Conservation (phyloP, 2,888 invertebrate genomes). For the Drosophila kambysellisi region DNA sequence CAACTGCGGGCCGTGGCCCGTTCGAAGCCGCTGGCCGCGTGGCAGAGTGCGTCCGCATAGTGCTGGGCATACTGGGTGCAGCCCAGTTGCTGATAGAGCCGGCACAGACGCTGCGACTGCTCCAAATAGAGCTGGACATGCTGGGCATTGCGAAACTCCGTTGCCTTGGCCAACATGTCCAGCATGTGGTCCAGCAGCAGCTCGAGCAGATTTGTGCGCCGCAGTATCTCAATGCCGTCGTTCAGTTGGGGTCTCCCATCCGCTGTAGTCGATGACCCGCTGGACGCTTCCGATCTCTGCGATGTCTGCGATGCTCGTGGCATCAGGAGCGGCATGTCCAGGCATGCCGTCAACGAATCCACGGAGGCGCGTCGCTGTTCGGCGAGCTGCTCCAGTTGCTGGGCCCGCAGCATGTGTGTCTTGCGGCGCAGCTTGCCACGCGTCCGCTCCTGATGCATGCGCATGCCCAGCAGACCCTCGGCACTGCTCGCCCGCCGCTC, state of each 20-base stretch:
- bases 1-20: conserved; percentile 72
- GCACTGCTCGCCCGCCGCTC: neutral
- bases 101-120: conserved; percentile 89
- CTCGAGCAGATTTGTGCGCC: conserved; percentile 88
- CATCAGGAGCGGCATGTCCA: conserved; percentile 86
- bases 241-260: conserved; percentile 56
- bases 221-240: conserved; percentile 86
- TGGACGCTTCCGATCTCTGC: neutral
- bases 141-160: conserved; percentile 87
- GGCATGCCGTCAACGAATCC: conserved; percentile 83
- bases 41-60: conserved; percentile 86
- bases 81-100: conserved; percentile 87
- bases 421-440: conserved; percentile 86
- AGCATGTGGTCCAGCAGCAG: conserved; percentile 91
- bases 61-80: conserved; percentile 87
- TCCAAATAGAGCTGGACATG: conserved; percentile 89
- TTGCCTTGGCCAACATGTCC: conserved; percentile 89
- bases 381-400: conserved; percentile 65
- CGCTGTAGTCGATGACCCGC: neutral
- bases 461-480: conserved; percentile 85
- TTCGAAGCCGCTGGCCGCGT: conserved; percentile 84
- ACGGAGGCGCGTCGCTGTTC: conserved; percentile 80
- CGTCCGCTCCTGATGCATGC: conserved; percentile 86
- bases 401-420: conserved; percentile 81
- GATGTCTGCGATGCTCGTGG: conserved; percentile 22